Evolutionary conservation across 2,797 vertebrate genomes (phyloP), one percentile per base, ranked within the genome.

Genomic region (Erethizon dorsatum): DNA sequence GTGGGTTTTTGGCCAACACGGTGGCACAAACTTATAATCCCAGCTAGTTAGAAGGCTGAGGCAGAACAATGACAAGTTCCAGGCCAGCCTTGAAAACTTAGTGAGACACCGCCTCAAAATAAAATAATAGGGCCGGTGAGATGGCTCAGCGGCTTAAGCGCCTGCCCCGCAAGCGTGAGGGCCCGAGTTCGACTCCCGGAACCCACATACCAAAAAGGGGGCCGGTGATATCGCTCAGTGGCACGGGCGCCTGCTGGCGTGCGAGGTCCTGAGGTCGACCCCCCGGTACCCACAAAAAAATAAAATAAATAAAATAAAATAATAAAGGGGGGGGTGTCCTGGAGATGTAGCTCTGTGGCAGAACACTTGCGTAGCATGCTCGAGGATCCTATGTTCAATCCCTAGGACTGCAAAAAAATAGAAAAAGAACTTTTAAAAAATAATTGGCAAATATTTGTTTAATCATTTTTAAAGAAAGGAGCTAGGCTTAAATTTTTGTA

Each of bases 401-500:
- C 41, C 73, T 12, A 75, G 71, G 22, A 45, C 41, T 45, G 22
- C 22, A 73, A 13, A 75, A 75, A 65, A 75, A 75, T 3, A 47
- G 13, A 47, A 75, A 28, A 75, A 47, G 26, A 75, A 28, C 26
- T 47, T 45, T 26, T 45, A 73, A 73, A 41, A 41, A 85, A 79
- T 33, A 65, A 73, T 63, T 14, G 89, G 67, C 4, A 65, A 83
- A 20, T 50, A 41, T 77, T 69, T 77, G 5, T 84, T 87, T 90
- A 90, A 87, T 47, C 65, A 71, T 90, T 88, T 87, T 82, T 82
- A 87, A 80, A 63, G 33, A 80, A 91, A 80, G 31, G 71, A 47
- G 50, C 11, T 69, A 88, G 45, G 56, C 7, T 78, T 90, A 78
- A 33, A 5, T n/a, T 73, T 73, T 73, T 73, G 24, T 73, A 24